These are phyloP conservation scores for Danaus plexippus DNA, from an alignment of 1,140 invertebrate genomes.

Conservation along the genomic window DNA sequence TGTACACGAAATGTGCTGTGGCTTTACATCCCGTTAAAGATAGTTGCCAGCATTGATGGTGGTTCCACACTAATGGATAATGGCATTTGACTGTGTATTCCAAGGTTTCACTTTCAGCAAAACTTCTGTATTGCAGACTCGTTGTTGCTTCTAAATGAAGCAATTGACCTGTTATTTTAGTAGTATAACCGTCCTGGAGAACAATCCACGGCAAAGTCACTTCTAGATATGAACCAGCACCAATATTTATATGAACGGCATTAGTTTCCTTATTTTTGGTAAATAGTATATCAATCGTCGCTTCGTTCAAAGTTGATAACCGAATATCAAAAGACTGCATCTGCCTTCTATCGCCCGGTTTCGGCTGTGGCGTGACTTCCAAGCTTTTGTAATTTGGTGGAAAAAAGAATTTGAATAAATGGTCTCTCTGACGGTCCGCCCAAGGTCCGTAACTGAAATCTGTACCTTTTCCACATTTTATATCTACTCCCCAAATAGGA, in stretches of 20 bases:
- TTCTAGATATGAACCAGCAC: conserved; percentile 94
- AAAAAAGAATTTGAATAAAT: conserved; percentile 97
- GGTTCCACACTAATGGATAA: conserved; percentile 95
- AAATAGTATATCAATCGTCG: conserved; percentile 95
- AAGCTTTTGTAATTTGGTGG: conserved; percentile 89
- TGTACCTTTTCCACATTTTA: conserved; percentile 96
- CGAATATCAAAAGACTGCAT: conserved; percentile 95
- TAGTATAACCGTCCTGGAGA: conserved; percentile 86
- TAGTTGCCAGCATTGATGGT: conserved; percentile 93
- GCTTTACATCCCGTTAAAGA: conserved; percentile 95
- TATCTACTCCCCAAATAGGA: conserved; percentile 95
- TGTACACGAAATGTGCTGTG: conserved; percentile 91
- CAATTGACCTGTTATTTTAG: conserved; percentile 92
- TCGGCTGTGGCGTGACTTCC: conserved; percentile 82
- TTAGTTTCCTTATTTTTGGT: conserved; percentile 98
- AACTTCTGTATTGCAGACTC: conserved; percentile 91
- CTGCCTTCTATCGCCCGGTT: conserved; percentile 88
- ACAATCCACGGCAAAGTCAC: conserved; percentile 96
- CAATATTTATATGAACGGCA: conserved; percentile 94
- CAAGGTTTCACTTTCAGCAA: conserved; percentile 94
- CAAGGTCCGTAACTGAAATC: conserved; percentile 98
- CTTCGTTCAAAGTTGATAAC: conserved; percentile 90
- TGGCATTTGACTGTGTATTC: conserved; percentile 91
- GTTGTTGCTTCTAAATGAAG: conserved; percentile 95
- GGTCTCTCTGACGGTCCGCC: conserved; percentile 96